A percentile compares a stretch with the other conserved stretches of the same genome.
Evolutionary conservation across 2,113 vertebrate genomes (phyloP).

Genomic region (Myotis davidii): DNA sequence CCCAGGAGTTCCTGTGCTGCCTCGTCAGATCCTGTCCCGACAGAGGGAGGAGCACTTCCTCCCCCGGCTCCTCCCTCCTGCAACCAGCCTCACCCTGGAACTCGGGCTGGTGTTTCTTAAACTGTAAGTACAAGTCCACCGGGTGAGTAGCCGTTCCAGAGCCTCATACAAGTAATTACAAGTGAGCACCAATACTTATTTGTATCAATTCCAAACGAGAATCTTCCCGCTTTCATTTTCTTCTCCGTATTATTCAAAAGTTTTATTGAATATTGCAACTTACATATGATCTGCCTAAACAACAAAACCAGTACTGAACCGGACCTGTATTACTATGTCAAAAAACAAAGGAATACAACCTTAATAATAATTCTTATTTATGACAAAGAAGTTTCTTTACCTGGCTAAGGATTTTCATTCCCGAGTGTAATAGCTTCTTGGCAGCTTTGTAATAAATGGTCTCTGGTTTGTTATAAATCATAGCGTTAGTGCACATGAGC

Average conservation of each 20-base stretch:
- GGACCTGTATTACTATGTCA: not conserved
- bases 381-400: constrained; percentile 83
- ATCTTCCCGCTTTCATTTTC: not conserved
- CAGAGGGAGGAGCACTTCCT: not conserved
- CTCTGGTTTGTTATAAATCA: constrained; percentile 98
- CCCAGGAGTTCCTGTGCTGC: not conserved
- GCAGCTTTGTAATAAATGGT: constrained; percentile 98
- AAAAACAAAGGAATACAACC: not conserved
- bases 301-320: not conserved
- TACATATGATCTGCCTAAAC: not conserved
- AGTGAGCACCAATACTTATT: constrained; percentile 1
- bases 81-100: not conserved
- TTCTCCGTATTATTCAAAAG: not conserved
- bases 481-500: constrained; percentile 97
- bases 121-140: not conserved
- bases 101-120: not conserved
- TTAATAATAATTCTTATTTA: constrained; percentile 21
- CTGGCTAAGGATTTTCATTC: constrained; percentile 98
- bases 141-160: not conserved
- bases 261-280: constrained; percentile 29
- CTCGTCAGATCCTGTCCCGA: not conserved
- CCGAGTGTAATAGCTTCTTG: constrained; percentile 96
- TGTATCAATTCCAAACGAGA: constrained; percentile 35
- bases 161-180: constrained; percentile 8
- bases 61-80: not conserved